Evolutionary conservation across 2,113 vertebrate species (phyloP).

Genomic region (Elanoides forficatus): DNA sequence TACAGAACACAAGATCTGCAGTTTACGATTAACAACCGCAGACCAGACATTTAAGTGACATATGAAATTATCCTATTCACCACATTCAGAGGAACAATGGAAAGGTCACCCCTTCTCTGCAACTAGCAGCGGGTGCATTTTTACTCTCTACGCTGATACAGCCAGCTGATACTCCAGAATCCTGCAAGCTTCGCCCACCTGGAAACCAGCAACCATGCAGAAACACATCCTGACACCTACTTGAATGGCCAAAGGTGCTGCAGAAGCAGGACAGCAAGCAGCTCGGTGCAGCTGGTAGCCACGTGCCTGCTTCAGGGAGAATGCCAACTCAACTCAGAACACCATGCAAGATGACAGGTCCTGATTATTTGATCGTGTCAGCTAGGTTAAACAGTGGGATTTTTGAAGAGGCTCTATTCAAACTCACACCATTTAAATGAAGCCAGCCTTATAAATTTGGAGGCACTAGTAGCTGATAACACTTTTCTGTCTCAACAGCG

Average conservation of each 20-base stretch:
- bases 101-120: not conserved
- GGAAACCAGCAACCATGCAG: not conserved
- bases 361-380: not conserved
- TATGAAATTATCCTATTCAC: not conserved
- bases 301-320: not conserved
- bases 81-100: not conserved
- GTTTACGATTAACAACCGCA: not conserved
- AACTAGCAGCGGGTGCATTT: not conserved
- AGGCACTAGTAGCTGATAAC: not conserved
- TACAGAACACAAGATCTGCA: not conserved
- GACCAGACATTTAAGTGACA: not conserved
- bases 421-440: not conserved
- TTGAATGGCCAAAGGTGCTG: not conserved
- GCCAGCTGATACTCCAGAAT: not conserved
- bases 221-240: not conserved
- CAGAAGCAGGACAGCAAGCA: not conserved
- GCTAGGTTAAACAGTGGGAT: not conserved
- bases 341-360: not conserved
- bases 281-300: not conserved
- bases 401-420: not conserved
- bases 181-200: not conserved
- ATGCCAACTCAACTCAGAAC: not conserved
- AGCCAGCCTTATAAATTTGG: not conserved
- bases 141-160: not conserved
- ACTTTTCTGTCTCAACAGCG: not conserved